Base-by-base conservation (phyloP, 2,797 vertebrate species). In the Gobio occitaniae region DNA sequence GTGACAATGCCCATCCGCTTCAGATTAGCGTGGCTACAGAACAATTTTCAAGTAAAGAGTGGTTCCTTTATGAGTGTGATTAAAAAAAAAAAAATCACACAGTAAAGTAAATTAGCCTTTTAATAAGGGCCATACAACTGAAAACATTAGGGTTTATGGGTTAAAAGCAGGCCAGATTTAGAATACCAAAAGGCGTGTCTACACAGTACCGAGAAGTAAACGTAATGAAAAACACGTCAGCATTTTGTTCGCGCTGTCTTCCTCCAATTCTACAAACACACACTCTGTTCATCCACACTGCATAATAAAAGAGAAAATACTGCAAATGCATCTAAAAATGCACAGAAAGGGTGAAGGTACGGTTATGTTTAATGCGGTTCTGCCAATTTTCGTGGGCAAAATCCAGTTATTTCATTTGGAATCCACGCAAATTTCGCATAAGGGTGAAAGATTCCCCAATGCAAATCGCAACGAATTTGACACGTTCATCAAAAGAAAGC, bases 1-100 rank as follows among this genome's bases (percentile, higher is more conserved):
- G 86, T 87, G 87, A 90, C 85, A 83, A 61, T 75, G 25, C 66
- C 88, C 84, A 87, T 77, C 29, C 78, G 80, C 81, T 87, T 83
- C 84, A 86, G 84, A 88, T 88, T 84, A 88, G 83, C 32, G 29
- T 75, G 80, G 84, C 77, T 87, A 80, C 71, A 36, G 63, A 82
- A 76, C 70, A 17, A 56, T 84, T 86, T 85, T 86, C 50, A 76
- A 85, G 74, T 54, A 65, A 80, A 74, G 32, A 25, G 48, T 65
- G 66, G 78, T 72, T 77, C 13, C 52, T 87, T 86, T 74, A 85
- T 50, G 52, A 74, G 77, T 65, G 66, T 38, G 69, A 71, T 71
- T 69, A 8, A 68, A 32, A 32, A 32, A 76, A 44, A 78, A 85
- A 36, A 63, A 80, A 76, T 69, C 75, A 52, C 65, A 88, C 41